A percentile compares a stretch with the other conserved stretches of the same genome.
Conservation (phyloP, 2,888 invertebrate species). For the Atethmia centrago region DNA sequence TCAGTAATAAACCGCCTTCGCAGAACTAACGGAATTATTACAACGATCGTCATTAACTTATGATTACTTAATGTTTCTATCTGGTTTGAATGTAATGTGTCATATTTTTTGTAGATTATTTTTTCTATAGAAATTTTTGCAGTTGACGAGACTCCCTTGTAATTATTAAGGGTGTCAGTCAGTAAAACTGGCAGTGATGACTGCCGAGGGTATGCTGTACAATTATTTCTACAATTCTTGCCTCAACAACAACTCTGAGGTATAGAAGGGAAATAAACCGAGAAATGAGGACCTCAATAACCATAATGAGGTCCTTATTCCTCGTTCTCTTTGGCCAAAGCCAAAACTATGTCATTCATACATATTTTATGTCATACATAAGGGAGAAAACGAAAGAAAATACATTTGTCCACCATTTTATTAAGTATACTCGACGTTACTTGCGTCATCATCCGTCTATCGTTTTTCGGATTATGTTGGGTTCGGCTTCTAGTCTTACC, state of each 20-base stretch:
- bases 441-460: neutral
- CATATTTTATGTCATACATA: no score
- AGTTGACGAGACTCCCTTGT: neutral
- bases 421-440: neutral
- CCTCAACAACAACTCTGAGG: neutral
- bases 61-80: conserved; percentile 45
- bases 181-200: neutral
- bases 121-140: neutral
- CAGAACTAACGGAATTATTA: conserved; percentile 45
- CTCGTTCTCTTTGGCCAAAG: no score
- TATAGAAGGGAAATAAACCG: neutral
- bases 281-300: neutral
- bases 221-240: no score
- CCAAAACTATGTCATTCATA: no score
- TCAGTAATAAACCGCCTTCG: conserved; percentile 33
- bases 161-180: neutral
- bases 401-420: no score
- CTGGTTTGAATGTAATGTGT: conserved; percentile 8
- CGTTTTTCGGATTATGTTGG: neutral
- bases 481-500: neutral
- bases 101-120: conserved; percentile 11
- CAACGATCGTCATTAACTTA: conserved; percentile 38
- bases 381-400: no score
- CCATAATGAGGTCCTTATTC: neutral
- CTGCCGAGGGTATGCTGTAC: neutral